Conservation (phyloP, 2,888 invertebrate genomes). For the Amiota communis region DNA sequence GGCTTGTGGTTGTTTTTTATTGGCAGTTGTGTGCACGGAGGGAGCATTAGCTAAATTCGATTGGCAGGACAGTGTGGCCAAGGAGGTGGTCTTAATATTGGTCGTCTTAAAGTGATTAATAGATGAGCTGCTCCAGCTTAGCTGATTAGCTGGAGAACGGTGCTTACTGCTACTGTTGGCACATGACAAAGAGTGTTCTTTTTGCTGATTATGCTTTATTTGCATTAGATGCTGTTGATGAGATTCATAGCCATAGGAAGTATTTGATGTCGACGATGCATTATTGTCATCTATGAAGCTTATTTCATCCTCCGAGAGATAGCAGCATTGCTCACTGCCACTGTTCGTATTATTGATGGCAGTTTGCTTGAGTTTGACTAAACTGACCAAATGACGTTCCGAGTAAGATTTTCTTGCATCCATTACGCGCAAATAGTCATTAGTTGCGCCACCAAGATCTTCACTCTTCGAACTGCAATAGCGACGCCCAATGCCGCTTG, state of each 20-base stretch:
- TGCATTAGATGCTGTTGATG: slow-evolving; percentile 33
- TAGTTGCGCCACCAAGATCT: slow-evolving; percentile 67
- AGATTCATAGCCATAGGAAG: slow-evolving; percentile 40
- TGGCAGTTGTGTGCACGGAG: slow-evolving; percentile 47
- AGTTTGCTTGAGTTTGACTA: slow-evolving; percentile 71
- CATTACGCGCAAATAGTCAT: slow-evolving; percentile 65
- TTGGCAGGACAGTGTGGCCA: slow-evolving; percentile 70
- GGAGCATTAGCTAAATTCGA: slow-evolving; percentile 61
- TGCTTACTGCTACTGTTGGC: slow-evolving; percentile 29
- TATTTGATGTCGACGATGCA: slow-evolving; percentile 45
- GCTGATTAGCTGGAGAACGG: slow-evolving; percentile 47
- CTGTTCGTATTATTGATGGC: slow-evolving; percentile 70
- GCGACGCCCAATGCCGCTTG: slow-evolving; percentile 48
- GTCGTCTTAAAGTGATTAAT: slow-evolving; percentile 71
- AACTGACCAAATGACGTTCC: slow-evolving; percentile 68
- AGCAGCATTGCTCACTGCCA: slow-evolving; percentile 53
- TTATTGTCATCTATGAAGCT: slow-evolving; percentile 72
- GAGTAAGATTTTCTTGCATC: slow-evolving; percentile 71
- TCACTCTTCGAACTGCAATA: slow-evolving; percentile 71
- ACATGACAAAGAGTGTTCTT: slow-evolving; percentile 38
- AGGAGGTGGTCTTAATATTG: slow-evolving; percentile 72
- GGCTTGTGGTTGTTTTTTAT: slow-evolving; percentile 26
- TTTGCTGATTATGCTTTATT: slow-evolving; percentile 30
- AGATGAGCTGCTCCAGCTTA: slow-evolving; percentile 69
- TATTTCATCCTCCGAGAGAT: slow-evolving; percentile 66